Conservation (phyloP, 2,797 vertebrate genomes). For the Enteromius fasciolatus region DNA sequence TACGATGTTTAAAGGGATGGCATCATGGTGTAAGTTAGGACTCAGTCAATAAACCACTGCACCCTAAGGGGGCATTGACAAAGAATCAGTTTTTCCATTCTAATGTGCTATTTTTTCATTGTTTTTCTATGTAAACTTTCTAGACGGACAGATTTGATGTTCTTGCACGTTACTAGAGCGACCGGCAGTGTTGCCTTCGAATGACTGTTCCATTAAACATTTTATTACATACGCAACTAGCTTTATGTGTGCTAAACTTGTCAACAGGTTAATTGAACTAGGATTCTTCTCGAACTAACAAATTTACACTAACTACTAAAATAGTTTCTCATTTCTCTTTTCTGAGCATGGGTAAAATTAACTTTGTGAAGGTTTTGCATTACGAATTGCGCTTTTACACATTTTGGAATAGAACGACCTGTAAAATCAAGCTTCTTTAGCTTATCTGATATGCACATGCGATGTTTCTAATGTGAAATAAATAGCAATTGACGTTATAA, state of each 20-base stretch:
- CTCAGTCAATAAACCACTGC: conserved; percentile 7
- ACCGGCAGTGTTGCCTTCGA: background rate
- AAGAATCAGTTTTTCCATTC: background rate
- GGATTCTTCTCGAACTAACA: background rate
- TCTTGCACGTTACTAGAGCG: background rate
- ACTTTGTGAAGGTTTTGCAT: background rate
- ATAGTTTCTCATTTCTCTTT: background rate
- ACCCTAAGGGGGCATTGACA: background rate
- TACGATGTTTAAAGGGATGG: conserved; percentile 42
- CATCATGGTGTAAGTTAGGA: conserved; percentile 9
- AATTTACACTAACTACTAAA: background rate
- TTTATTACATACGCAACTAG: background rate
- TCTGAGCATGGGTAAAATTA: background rate
- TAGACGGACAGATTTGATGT: background rate
- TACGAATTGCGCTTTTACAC: background rate
- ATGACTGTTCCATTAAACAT: background rate
- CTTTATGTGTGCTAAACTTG: background rate
- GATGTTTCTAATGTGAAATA: background rate
- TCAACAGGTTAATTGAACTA: background rate
- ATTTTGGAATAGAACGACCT: background rate
- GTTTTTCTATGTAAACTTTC: background rate
- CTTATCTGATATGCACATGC: background rate
- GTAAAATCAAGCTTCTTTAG: background rate
- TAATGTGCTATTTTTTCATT: background rate
- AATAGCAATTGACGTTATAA: background rate